Evolutionary conservation across 92 coral and sea anemone species (phyloP).

Genomic region (Diadumene lineata): DNA sequence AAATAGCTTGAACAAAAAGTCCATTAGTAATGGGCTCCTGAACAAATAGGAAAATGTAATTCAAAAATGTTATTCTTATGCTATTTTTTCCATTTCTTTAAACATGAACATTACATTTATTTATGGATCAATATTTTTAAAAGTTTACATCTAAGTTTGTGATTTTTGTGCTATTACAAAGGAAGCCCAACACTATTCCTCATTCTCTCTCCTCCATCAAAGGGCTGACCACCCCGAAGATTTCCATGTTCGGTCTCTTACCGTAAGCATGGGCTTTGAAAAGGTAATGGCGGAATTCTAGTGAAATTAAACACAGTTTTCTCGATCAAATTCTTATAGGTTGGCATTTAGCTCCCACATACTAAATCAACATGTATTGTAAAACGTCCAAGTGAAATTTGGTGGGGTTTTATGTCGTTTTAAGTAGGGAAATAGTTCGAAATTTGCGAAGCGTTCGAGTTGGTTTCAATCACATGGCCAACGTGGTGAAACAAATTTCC

Average conservation of each 20-base stretch:
- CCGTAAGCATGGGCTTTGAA: constrained; percentile 95
- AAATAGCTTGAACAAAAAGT: no score
- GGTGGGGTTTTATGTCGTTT: not conserved
- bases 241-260: constrained; percentile 57
- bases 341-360: not conserved
- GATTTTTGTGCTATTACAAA: constrained; percentile 1
- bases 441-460: not conserved
- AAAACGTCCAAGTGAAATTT: not conserved
- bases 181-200: constrained; percentile 18
- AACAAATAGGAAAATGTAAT: no score
- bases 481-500: not conserved
- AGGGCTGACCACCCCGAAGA: constrained; percentile 79
- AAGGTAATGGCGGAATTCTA: constrained; percentile 64
- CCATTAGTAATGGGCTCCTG: no score
- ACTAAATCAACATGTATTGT: not conserved
- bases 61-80: no score
- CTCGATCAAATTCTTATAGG: not conserved
- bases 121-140: no score
- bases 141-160: not conserved
- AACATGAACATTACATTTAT: no score
- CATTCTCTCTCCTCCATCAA: not conserved
- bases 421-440: not conserved
- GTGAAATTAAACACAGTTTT: not conserved
- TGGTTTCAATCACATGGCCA: constrained; percentile 16
- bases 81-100: no score